Conservation (phyloP, 2,888 invertebrate genomes). For the Drosophila peninsularis region DNA sequence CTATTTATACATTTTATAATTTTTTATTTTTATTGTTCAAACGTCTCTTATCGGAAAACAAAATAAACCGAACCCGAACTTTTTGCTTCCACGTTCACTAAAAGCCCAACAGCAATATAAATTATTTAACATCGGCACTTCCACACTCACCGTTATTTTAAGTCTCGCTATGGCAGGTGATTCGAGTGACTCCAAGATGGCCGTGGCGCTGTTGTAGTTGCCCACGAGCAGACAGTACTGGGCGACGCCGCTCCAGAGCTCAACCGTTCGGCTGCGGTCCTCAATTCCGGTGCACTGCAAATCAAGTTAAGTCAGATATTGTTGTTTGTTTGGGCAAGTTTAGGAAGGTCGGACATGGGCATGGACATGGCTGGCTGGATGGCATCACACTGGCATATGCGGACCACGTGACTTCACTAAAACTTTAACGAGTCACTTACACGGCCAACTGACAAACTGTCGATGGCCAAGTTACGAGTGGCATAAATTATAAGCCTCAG, state of each 20-base stretch:
- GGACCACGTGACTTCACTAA: slow-evolving; percentile 63
- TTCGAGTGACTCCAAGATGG: slow-evolving; percentile 84
- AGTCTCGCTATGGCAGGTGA: slow-evolving; percentile 84
- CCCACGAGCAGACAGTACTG: slow-evolving; percentile 85
- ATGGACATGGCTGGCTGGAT: background rate
- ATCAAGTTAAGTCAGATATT: slow-evolving; percentile 17
- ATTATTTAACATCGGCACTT: too few species aligned
- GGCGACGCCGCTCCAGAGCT: slow-evolving; percentile 84
- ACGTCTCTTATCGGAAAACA: too few species aligned
- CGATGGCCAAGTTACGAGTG: slow-evolving; percentile 57
- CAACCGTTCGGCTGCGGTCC: slow-evolving; percentile 83
- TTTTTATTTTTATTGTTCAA: too few species aligned
- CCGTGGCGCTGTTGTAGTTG: slow-evolving; percentile 85
- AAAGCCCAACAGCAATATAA: background rate
- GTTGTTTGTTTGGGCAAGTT: slow-evolving; percentile 39
- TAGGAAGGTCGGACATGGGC: background rate
- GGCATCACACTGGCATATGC: slow-evolving; percentile 9
- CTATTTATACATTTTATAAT: background rate
- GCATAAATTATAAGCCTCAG: slow-evolving; percentile 66
- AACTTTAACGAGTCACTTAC: slow-evolving; percentile 59
- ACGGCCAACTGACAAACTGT: slow-evolving; percentile 64
- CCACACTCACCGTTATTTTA: slow-evolving; percentile 83
- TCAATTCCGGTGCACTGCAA: slow-evolving; percentile 83
- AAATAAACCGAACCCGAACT: background rate
- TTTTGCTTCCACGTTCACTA: background rate